Conservation (phyloP, 2,888 invertebrate genomes). For the Celastrina argiolus region DNA sequence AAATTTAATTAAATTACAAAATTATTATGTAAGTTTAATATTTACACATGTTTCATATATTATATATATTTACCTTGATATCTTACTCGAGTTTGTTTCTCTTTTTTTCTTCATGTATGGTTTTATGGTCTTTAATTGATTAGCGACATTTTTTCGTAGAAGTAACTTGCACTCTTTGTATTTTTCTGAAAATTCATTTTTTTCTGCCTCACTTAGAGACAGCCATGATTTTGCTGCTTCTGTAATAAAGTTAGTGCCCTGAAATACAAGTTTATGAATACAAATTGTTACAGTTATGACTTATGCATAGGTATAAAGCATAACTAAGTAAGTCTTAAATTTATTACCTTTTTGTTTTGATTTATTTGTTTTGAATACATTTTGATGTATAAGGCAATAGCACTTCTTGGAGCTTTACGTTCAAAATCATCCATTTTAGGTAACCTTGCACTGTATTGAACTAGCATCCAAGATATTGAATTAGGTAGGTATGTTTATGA, state of each 20-base stretch:
- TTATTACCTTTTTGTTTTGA: constrained; percentile 28
- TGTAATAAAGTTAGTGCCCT: constrained; percentile 29
- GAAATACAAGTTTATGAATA: constrained; percentile 9
- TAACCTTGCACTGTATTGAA: too few relatives aligned
- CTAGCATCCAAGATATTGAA: too few relatives aligned
- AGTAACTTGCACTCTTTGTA: constrained; percentile 42
- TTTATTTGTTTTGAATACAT: constrained; percentile 48
- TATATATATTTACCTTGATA: not conserved
- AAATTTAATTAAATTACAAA: too few relatives aligned
- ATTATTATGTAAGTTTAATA: too few relatives aligned
- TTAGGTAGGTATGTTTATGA: too few relatives aligned
- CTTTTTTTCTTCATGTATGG: constrained; percentile 50
- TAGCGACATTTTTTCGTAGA: constrained; percentile 40
- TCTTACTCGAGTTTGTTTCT: not conserved
- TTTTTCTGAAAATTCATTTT: constrained; percentile 44
- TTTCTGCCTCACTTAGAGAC: constrained; percentile 49
- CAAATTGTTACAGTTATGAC: not conserved
- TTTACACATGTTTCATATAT: too few relatives aligned
- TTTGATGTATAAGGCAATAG: constrained; percentile 46
- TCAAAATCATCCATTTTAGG: constrained; percentile 28
- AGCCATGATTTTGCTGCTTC: constrained; percentile 59
- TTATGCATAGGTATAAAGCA: constrained; percentile 20
- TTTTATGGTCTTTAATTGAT: constrained; percentile 47
- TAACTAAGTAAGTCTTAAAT: not conserved
- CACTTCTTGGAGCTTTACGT: constrained; percentile 41